A percentile compares a stretch with the other conserved stretches of the same genome.
Evolutionary conservation across 2,113 vertebrate species (phyloP).

Genomic region (Sphyrna mokarran): DNA sequence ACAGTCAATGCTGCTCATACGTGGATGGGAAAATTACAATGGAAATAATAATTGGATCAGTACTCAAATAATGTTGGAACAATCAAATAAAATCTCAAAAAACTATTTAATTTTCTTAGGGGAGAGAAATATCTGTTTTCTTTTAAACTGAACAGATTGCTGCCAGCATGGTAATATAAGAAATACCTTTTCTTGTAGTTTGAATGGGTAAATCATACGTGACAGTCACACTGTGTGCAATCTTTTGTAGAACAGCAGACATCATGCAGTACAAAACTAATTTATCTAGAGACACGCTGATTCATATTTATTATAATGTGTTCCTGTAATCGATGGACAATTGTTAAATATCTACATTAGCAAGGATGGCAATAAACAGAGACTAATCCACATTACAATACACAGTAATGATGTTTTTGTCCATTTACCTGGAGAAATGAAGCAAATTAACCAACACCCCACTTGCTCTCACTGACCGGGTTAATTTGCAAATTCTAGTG

Average conservation of each 20-base stretch:
- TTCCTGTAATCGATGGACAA: neutral
- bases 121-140: neutral
- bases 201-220: conserved; percentile 1
- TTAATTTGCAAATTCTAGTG: neutral
- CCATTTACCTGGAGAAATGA: neutral
- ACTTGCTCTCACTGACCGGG: neutral
- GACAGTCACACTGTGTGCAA: conserved; percentile 23
- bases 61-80: neutral
- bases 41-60: neutral
- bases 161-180: neutral
- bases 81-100: neutral
- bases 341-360: neutral
- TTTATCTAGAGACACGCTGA: neutral
- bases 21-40: neutral
- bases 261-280: neutral
- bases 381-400: neutral
- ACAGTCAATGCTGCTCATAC: neutral
- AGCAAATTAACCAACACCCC: neutral
- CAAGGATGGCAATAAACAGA: neutral
- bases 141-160: neutral
- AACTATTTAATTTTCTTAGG: neutral
- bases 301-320: conserved; percentile 9
- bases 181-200: neutral
- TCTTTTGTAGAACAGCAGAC: neutral
- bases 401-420: neutral